Percentiles rank a stretch among this genome's conserved stretches.
These are phyloP conservation scores for Watersipora subatra DNA, from an alignment of 1,140 invertebrate genomes.

Conservation along the genomic window DNA sequence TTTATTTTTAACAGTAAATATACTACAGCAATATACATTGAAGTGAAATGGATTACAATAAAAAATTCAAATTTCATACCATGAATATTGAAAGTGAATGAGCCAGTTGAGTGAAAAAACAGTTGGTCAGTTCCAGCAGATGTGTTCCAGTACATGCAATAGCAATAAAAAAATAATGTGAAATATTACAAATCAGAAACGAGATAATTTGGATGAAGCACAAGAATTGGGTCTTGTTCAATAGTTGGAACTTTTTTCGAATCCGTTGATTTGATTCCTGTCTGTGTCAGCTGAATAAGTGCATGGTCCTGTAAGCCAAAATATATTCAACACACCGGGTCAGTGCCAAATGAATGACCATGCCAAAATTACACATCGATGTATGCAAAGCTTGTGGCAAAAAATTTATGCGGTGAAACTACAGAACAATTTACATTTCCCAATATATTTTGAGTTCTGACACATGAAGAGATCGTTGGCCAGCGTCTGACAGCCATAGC, in stretches of 20 bases:
- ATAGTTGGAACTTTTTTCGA: neutral
- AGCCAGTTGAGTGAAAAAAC: no score
- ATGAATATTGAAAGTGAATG: no score
- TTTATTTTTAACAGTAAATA: no score
- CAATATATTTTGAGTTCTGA: neutral
- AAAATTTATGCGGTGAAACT: neutral
- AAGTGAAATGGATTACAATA: no score
- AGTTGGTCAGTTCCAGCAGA: no score
- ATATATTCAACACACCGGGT: neutral
- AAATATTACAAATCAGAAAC: no score
- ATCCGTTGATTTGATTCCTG: neutral
- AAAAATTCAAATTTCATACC: no score
- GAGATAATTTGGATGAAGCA: neutral
- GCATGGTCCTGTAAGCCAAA: constrained; percentile 1
- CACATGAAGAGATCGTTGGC: neutral
- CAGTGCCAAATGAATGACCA: neutral
- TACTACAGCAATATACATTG: no score
- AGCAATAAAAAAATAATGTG: no score
- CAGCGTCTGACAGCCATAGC: neutral
- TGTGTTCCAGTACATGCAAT: no score
- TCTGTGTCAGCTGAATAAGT: constrained; percentile 3
- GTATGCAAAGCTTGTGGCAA: neutral
- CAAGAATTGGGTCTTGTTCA: constrained; percentile 1
- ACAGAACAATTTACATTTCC: neutral
- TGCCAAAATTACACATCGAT: neutral